phyloP scores from a whole-genome alignment of 1,140 invertebrate species.

The Drosophila prosaltans region DNA sequence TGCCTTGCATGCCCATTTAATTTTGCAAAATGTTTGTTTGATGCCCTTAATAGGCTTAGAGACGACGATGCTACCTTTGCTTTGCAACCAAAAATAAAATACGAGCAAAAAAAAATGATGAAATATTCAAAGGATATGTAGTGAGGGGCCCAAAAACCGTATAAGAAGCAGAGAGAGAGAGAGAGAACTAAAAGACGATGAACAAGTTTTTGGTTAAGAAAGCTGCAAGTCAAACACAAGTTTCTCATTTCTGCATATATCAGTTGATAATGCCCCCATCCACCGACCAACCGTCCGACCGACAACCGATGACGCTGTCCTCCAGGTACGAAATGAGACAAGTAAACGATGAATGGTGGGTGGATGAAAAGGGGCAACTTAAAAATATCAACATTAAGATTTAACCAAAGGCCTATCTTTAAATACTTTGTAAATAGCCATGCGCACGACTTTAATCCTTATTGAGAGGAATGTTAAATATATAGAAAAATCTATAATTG shows the following conservation, averaged over 20 bases:
- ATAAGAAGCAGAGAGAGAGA: background rate
- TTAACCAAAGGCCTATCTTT: too few species aligned
- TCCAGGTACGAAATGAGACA: background rate
- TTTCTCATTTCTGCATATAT: conserved; percentile 64
- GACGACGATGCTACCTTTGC: conserved; percentile 39
- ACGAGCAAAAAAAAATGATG: conserved; percentile 30
- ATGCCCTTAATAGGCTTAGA: conserved; percentile 81
- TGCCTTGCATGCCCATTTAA: conserved; percentile 80
- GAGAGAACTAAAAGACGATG: conserved; percentile 15
- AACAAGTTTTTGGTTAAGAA: conserved; percentile 40
- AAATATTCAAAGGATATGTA: conserved; percentile 72
- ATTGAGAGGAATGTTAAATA: too few species aligned
- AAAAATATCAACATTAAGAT: too few species aligned
- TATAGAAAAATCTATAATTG: too few species aligned
- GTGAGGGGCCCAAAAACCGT: conserved; percentile 41
- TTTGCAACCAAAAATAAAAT: conserved; percentile 48
- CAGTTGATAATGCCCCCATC: conserved; percentile 57
- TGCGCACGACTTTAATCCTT: too few species aligned
- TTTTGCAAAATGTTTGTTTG: conserved; percentile 82
- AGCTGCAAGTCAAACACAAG: conserved; percentile 78
- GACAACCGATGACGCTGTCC: background rate
- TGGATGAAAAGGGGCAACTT: too few species aligned
- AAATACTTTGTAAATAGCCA: too few species aligned
- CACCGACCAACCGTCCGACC: background rate
- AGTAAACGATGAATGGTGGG: too few species aligned